These are phyloP conservation scores for Erythrolamprus reginae DNA, from an alignment of 2,113 vertebrate genomes.

Conservation along the genomic window DNA sequence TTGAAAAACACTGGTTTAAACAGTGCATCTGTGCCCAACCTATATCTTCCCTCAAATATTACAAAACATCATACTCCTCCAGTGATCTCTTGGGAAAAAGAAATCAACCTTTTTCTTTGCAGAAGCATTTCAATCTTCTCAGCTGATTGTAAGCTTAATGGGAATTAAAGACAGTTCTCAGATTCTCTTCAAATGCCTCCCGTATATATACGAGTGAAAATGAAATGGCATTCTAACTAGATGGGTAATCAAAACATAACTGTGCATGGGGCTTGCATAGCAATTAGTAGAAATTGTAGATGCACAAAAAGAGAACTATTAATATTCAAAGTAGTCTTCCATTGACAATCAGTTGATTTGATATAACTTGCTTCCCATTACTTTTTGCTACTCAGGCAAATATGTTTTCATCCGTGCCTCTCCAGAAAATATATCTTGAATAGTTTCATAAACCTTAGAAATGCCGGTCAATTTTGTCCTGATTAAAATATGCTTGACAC, in stretches of 20 bases:
- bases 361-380: conserved; percentile 50
- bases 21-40: background rate
- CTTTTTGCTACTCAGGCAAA: conserved; percentile 57
- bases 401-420: conserved; percentile 62
- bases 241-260: conserved; percentile 45
- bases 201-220: conserved; percentile 43
- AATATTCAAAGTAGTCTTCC: conserved; percentile 47
- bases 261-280: conserved; percentile 34
- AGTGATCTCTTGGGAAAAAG: background rate
- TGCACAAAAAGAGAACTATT: conserved; percentile 52
- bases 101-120: conserved; percentile 2
- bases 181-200: conserved; percentile 37
- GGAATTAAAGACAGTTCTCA: conserved; percentile 47
- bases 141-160: conserved; percentile 29
- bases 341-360: conserved; percentile 59
- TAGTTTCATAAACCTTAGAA: conserved; percentile 54
- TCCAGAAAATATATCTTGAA: conserved; percentile 58
- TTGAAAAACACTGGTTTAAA: too few species aligned
- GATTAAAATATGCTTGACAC: conserved; percentile 44
- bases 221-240: conserved; percentile 40
- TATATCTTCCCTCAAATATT: background rate
- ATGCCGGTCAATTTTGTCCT: conserved; percentile 23
- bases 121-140: background rate
- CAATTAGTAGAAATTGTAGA: conserved; percentile 61
- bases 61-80: background rate